Percentiles rank a stretch among this genome's conserved stretches.
Evolutionary conservation across 2,797 vertebrate species (phyloP).

Genomic region (Heterohyrax brucei): DNA sequence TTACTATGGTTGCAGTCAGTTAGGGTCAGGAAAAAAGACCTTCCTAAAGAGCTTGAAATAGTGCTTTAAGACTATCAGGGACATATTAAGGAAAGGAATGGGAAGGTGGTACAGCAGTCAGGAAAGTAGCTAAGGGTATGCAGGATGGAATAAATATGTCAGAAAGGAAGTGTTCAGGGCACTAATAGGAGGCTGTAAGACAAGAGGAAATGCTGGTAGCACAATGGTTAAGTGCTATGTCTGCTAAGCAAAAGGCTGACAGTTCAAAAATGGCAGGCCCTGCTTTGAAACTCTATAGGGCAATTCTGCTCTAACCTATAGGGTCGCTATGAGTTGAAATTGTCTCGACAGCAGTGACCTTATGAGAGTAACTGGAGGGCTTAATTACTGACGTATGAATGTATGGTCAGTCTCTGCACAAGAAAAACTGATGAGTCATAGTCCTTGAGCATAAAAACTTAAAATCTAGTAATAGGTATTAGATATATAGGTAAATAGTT

Average conservation of each 20-base stretch:
- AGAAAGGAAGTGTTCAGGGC: neutral
- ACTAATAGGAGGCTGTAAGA: neutral
- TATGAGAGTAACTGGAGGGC: neutral
- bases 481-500: neutral
- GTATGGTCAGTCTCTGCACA: neutral
- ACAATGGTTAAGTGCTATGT: too few relatives aligned
- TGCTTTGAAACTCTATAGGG: too few relatives aligned
- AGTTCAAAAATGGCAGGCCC: too few relatives aligned
- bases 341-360: too few relatives aligned
- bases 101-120: neutral
- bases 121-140: neutral
- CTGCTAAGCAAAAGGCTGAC: too few relatives aligned
- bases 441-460: neutral
- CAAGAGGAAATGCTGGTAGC: neutral
- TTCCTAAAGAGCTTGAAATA: constrained; percentile 33
- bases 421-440: constrained; percentile 27
- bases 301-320: too few relatives aligned
- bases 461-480: neutral
- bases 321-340: too few relatives aligned
- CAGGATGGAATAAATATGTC: neutral
- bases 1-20: neutral
- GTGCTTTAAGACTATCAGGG: neutral
- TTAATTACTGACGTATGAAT: constrained; percentile 20
- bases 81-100: neutral
- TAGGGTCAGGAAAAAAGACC: constrained; percentile 49